These are phyloP conservation scores for Phortica okadai DNA, from an alignment of 2,888 invertebrate species.

Conservation along the genomic window DNA sequence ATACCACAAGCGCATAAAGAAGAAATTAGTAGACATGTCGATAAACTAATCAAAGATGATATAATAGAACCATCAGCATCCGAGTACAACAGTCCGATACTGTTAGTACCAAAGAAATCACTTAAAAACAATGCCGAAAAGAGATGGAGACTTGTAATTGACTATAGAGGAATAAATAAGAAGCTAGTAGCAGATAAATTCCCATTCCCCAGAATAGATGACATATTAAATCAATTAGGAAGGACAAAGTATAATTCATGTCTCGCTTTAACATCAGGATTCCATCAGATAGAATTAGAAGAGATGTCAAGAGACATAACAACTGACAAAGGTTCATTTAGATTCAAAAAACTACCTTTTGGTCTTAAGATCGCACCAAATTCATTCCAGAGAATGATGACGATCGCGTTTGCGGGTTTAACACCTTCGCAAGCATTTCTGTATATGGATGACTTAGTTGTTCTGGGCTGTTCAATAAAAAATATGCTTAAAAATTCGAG, in stretches of 20 bases:
- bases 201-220: no score
- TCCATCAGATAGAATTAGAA: slow-evolving; percentile 33
- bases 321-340: slow-evolving; percentile 30
- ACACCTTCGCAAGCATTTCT: slow-evolving; percentile 8
- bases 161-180: neutral
- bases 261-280: slow-evolving; percentile 28
- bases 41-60: slow-evolving; percentile 32
- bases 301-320: slow-evolving; percentile 26
- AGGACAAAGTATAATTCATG: slow-evolving; percentile 29
- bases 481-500: neutral
- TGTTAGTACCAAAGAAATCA: slow-evolving; percentile 34
- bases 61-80: slow-evolving; percentile 40
- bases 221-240: no score
- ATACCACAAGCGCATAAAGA: slow-evolving; percentile 39
- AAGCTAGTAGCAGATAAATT: neutral
- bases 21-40: slow-evolving; percentile 40
- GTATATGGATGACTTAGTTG: slow-evolving; percentile 8
- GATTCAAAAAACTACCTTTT: slow-evolving; percentile 30
- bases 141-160: neutral
- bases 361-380: slow-evolving; percentile 30
- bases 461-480: neutral
- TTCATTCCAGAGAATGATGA: slow-evolving; percentile 16
- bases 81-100: slow-evolving; percentile 20
- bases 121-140: neutral
- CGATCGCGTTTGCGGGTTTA: neutral